Evolutionary conservation across 2,797 vertebrate species (phyloP).

Genomic region (Eidolon dupreanum): DNA sequence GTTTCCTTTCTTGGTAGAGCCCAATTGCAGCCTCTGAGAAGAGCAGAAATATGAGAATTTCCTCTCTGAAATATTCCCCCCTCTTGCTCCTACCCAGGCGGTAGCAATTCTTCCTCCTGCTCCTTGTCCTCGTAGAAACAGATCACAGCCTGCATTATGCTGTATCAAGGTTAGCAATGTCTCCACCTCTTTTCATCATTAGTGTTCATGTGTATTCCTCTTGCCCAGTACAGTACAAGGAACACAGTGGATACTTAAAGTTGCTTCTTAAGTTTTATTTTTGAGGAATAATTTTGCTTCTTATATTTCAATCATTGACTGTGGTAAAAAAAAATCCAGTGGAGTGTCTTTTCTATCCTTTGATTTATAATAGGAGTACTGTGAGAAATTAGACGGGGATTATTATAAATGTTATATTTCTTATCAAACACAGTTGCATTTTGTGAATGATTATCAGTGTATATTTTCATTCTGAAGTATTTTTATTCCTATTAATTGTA

Average conservation of each 20-base stretch:
- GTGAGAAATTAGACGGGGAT: conserved; percentile 1
- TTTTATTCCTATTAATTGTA: conserved; percentile 49
- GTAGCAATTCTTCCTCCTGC: not conserved
- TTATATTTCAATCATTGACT: conserved; percentile 7
- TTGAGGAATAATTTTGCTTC: conserved; percentile 11
- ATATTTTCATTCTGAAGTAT: not conserved
- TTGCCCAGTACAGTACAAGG: accelerated
- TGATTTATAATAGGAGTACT: not conserved
- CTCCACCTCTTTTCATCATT: not conserved
- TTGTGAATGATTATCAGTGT: conserved; percentile 23
- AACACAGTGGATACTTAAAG: not conserved
- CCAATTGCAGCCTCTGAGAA: not conserved
- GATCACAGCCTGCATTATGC: accelerated
- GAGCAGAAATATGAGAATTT: not conserved
- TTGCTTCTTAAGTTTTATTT: not conserved
- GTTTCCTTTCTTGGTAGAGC: not conserved
- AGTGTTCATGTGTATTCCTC: not conserved
- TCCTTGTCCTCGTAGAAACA: not conserved
- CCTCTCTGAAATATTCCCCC: not conserved
- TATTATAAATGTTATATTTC: conserved; percentile 14
- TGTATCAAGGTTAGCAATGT: accelerated
- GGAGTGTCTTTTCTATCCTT: not conserved
- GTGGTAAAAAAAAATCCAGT: not conserved
- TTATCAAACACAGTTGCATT: not conserved
- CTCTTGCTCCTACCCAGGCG: not conserved